A percentile compares a stretch with the other conserved stretches of the same genome.
Evolutionary conservation across 2,113 vertebrate species (phyloP).

Genomic region (Panurus biarmicus): DNA sequence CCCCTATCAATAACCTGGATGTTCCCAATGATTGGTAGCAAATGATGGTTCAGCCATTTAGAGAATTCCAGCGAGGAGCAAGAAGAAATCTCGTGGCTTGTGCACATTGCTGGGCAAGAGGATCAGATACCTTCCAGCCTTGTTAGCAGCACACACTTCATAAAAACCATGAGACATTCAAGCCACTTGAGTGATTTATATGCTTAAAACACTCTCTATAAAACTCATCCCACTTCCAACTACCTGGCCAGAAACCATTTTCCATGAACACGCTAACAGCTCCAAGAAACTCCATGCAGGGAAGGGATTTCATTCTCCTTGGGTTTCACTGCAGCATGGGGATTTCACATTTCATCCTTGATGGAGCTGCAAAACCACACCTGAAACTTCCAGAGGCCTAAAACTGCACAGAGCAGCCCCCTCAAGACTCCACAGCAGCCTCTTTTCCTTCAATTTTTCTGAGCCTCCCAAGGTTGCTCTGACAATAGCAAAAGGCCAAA

Average conservation of each 20-base stretch:
- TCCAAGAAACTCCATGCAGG: not conserved
- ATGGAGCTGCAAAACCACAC: not conserved
- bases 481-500: not conserved
- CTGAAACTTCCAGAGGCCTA: not conserved
- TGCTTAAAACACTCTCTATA: not conserved
- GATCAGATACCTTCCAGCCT: not conserved
- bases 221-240: not conserved
- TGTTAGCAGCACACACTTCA: accelerated
- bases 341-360: accelerated
- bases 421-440: not conserved
- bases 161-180: not conserved
- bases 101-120: accelerated
- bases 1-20: not conserved
- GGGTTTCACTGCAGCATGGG: not conserved
- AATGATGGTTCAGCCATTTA: not conserved
- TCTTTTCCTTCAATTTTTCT: not conserved
- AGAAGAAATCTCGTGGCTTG: accelerated
- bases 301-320: not conserved
- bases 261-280: not conserved
- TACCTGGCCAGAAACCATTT: not conserved
- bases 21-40: not conserved
- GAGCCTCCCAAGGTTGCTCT: not conserved
- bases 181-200: not conserved
- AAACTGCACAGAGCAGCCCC: not conserved
- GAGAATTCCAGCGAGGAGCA: not conserved